Conservation (phyloP, 92 coral and sea anemone genomes). For the Epizoanthus scotinus region DNA sequence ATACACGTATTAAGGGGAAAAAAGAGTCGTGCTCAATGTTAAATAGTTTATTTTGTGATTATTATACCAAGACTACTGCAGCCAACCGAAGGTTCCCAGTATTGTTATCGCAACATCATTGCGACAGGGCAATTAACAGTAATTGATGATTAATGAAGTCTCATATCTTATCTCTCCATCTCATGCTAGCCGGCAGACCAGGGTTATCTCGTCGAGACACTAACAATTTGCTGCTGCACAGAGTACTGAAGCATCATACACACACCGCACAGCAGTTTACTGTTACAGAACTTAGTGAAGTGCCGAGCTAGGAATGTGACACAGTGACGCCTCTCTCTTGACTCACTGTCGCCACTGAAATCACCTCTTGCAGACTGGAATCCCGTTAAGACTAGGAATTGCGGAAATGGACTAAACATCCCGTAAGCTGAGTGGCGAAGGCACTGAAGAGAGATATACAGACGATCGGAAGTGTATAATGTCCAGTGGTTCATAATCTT, state of each 20-base stretch:
- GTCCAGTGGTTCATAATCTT: slow-evolving; percentile 28
- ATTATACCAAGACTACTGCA: no score
- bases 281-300: slow-evolving; percentile 9
- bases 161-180: slow-evolving; percentile 36
- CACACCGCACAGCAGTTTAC: background rate
- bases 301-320: background rate
- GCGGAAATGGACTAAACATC: slow-evolving; percentile 36
- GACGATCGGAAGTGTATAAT: slow-evolving; percentile 18
- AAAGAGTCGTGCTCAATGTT: background rate
- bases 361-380: slow-evolving; percentile 31
- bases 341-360: slow-evolving; percentile 33
- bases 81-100: background rate
- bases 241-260: no score
- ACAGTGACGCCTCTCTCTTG: slow-evolving; percentile 1
- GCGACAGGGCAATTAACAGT: slow-evolving; percentile 47
- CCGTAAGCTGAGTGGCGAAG: slow-evolving; percentile 26
- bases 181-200: slow-evolving; percentile 14
- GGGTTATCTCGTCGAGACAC: slow-evolving; percentile 35
- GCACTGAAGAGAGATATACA: background rate
- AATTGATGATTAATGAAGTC: slow-evolving; percentile 86
- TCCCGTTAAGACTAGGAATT: slow-evolving; percentile 6
- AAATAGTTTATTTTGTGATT: background rate
- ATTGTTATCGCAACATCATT: slow-evolving; percentile 24
- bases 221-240: background rate
- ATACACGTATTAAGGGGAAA: no score